phyloP scores from a whole-genome alignment of 2,113 vertebrate genomes.

The Choloepus hoffmanni region DNA sequence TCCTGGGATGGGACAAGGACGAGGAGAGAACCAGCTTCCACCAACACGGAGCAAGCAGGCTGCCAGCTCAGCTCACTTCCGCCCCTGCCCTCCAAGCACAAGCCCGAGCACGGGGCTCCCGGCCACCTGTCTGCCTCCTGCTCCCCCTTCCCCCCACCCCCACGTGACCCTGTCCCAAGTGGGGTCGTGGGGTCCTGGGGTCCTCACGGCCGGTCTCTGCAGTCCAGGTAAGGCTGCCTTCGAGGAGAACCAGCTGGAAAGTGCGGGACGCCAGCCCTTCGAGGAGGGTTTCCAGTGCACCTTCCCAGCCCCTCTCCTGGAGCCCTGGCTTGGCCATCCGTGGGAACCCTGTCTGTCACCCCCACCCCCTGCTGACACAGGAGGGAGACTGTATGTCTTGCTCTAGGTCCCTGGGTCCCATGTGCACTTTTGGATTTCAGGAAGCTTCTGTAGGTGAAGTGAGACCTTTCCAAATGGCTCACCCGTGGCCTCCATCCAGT shows the following conservation, averaged over 20 bases:
- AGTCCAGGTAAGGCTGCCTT: neutral
- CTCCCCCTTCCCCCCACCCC: neutral
- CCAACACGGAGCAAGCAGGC: neutral
- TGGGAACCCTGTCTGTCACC: neutral
- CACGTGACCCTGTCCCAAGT: neutral
- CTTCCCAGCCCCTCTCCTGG: neutral
- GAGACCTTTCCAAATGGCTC: neutral
- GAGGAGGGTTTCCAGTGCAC: rapidly evolving
- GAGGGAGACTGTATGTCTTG: neutral
- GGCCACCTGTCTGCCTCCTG: neutral
- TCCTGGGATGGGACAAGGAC: neutral
- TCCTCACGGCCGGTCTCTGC: neutral
- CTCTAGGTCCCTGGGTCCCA: neutral
- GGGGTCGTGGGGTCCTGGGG: rapidly evolving
- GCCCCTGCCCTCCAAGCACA: neutral
- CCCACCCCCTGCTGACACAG: no score
- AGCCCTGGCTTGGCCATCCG: neutral
- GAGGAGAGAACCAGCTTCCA: neutral
- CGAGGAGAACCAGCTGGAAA: no score
- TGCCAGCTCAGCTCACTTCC: neutral
- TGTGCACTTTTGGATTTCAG: neutral
- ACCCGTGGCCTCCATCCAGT: neutral
- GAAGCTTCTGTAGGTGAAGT: neutral
- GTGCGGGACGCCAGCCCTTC: neutral
- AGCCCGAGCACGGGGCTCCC: rapidly evolving